These are phyloP conservation scores for Torymus tubicola DNA, from an alignment of 2,888 invertebrate genomes.

Conservation along the genomic window DNA sequence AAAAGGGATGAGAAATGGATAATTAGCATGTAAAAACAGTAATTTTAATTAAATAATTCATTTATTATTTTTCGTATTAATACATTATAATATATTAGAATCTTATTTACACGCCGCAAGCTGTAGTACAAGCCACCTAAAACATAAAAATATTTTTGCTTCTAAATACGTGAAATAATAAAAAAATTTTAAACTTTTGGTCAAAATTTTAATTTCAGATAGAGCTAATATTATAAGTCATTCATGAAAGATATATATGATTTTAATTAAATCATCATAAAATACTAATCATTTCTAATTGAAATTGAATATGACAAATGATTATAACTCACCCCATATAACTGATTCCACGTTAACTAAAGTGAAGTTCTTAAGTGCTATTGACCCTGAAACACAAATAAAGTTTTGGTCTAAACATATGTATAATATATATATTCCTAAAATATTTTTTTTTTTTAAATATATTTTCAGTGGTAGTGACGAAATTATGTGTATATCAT, in stretches of 20 bases:
- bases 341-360: background rate
- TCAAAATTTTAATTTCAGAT: slow-evolving; percentile 64
- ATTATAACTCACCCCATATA: too few relatives aligned
- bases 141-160: too few relatives aligned
- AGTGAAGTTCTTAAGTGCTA: background rate
- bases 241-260: slow-evolving; percentile 68
- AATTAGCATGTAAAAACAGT: too few relatives aligned
- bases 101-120: too few relatives aligned
- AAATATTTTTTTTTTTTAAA: background rate
- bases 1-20: too few relatives aligned
- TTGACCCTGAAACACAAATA: slow-evolving; percentile 2
- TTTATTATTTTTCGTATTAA: too few relatives aligned
- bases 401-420: background rate
- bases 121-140: too few relatives aligned
- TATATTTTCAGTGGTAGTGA: slow-evolving; percentile 73
- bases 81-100: too few relatives aligned
- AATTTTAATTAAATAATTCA: too few relatives aligned
- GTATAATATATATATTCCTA: slow-evolving; percentile 12
- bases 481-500: slow-evolving; percentile 69
- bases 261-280: slow-evolving; percentile 58
- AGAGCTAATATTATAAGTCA: slow-evolving; percentile 70
- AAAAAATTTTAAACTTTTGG: background rate
- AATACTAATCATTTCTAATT: background rate
- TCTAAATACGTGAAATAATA: too few relatives aligned
- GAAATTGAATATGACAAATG: slow-evolving; percentile 5